A percentile compares a stretch with the other conserved stretches of the same genome.
These are phyloP conservation scores for Melipona beecheii DNA, from an alignment of 2,888 invertebrate species.

Conservation along the genomic window DNA sequence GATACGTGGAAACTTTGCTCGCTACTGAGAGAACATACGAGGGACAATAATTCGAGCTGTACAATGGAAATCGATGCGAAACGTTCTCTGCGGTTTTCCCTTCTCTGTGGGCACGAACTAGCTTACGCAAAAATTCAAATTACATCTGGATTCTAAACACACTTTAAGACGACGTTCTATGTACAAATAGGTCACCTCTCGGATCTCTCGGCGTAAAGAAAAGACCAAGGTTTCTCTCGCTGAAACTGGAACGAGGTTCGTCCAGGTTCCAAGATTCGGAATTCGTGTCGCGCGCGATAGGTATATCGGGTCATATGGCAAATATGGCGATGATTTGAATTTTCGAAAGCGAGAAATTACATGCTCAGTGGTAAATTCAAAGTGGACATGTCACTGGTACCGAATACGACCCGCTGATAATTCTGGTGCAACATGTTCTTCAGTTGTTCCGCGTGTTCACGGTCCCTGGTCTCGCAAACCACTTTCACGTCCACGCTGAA, in stretches of 20 bases:
- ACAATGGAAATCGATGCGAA: background rate
- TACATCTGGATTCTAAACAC: background rate
- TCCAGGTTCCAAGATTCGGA: background rate
- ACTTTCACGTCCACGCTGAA: conserved; percentile 94
- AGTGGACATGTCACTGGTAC: conserved; percentile 36
- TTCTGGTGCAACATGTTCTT: conserved; percentile 85
- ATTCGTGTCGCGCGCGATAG: background rate
- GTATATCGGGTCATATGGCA: too few relatives aligned
- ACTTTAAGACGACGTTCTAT: background rate
- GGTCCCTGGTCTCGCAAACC: conserved; percentile 94
- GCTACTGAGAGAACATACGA: background rate
- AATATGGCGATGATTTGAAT: background rate
- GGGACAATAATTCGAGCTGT: background rate
- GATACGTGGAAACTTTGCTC: background rate
- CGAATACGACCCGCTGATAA: conserved; percentile 86
- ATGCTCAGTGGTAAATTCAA: conserved; percentile 2
- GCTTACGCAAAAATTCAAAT: background rate
- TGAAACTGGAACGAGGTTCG: background rate
- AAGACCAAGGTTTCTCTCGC: background rate
- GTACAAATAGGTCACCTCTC: background rate
- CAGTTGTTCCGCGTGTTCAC: conserved; percentile 89
- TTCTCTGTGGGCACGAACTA: background rate
- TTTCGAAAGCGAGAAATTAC: background rate
- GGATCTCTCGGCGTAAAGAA: background rate
- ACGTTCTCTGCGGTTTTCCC: background rate